Percentiles rank a stretch among this genome's conserved stretches.
Evolutionary conservation across 2,888 invertebrate species (phyloP).

Genomic region (Psococerastis gibbosa): DNA sequence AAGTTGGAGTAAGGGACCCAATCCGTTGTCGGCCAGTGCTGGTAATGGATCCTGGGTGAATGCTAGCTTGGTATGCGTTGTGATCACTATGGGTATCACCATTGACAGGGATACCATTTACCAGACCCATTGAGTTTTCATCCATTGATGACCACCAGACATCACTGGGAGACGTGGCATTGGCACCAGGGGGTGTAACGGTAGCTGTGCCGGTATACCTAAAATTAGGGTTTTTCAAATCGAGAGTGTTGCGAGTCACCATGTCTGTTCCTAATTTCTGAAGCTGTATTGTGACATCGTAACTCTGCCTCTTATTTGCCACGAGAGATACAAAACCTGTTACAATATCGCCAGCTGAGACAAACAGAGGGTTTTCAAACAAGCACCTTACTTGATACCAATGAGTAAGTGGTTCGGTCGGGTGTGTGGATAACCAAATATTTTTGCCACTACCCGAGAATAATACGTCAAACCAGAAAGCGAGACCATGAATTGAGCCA

Average conservation of each 20-base stretch:
- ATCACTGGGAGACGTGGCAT: conserved; percentile 83
- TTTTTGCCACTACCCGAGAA: conserved; percentile 79
- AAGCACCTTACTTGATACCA: conserved; percentile 99
- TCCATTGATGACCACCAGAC: conserved; percentile 76
- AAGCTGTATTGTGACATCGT: conserved; percentile 93
- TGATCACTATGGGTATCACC: conserved; percentile 23
- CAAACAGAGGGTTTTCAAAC: conserved; percentile 80
- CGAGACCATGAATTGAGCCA: conserved; percentile 89
- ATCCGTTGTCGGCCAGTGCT: conserved; percentile 40
- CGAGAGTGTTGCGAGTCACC: conserved; percentile 76
- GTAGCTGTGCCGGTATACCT: conserved; percentile 87
- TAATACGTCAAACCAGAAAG: conserved; percentile 99
- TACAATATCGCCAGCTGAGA: conserved; percentile 81
- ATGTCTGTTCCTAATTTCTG: conserved; percentile 65
- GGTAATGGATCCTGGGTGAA: conserved; percentile 41
- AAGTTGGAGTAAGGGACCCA: conserved; percentile 33
- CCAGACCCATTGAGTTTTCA: conserved; percentile 43
- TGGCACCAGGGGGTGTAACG: conserved; percentile 80
- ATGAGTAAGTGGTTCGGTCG: conserved; percentile 93
- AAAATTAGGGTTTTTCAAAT: conserved; percentile 97
- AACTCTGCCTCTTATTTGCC: conserved; percentile 93
- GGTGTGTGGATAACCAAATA: conserved; percentile 93
- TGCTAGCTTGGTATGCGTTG: conserved; percentile 34
- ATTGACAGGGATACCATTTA: conserved; percentile 55
- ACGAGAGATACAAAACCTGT: conserved; percentile 72